Evolutionary conservation across 2,888 invertebrate species (phyloP), one percentile per base, ranked within the genome.

Genomic region (Drymonia ruficornis): DNA sequence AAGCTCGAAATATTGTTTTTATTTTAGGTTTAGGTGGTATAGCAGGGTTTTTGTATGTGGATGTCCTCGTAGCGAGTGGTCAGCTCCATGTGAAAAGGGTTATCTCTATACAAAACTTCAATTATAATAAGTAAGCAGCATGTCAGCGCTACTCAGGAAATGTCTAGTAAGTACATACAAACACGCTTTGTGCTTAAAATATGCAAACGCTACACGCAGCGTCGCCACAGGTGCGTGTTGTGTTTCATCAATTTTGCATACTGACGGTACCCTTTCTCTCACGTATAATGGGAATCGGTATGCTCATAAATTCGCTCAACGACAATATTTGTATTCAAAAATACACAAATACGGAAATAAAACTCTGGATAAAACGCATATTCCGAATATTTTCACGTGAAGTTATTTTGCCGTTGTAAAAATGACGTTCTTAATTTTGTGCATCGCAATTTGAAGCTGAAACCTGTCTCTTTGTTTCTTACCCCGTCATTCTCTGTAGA

Each of bases 211-310:
- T 61, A 62, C 56, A 63, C 58, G 56, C 61, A 57, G 47, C 28
- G 47, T 48, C 61, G 61, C 67, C 64, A 11, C 71, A 71, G 73
- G 73, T 72, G 65, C 47, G 58, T 52, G 60, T 43, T 49, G 44
- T 63, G 67, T 69, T 65, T 62, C 61, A 73, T 72, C 59, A 62
- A 65, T 60, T 62, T 65, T 63, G 59, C 56, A 63, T 62, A 56
- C 52, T 53, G 54, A 61, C 58, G 55, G 55, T 66, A 61, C 40
- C 64, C 61, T 59, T 48, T 31, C 49, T 36, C 46, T 52, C 46
- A 49, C 54, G 16, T 52, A 43, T 55, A 43, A 42, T 61, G 50
- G 19, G 49, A 48, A 38, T 40, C 40, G 28, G 15, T 45, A 50
- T 40, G 19, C 51, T 50, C 53, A 54, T 59, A 52, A 44, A 34